Conservation (phyloP, 2,888 invertebrate species). For the Didymodactylos carnosus region DNA sequence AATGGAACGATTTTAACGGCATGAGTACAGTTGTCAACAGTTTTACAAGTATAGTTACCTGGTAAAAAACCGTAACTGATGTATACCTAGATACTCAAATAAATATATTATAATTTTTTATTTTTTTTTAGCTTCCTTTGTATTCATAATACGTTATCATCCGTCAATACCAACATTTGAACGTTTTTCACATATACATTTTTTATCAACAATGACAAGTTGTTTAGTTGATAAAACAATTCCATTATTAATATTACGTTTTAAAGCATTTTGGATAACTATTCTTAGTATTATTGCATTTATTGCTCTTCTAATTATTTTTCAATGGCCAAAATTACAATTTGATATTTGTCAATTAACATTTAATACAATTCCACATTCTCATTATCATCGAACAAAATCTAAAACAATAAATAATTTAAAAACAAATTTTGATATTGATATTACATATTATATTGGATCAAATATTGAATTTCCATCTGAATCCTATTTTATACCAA, state of each 20-base stretch:
- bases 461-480: neutral
- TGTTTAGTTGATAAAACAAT: neutral
- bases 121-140: neutral
- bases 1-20: too few relatives aligned
- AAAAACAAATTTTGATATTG: neutral
- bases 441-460: neutral
- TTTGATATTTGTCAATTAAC: neutral
- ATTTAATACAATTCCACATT: neutral
- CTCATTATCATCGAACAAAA: neutral
- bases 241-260: neutral
- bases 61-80: too few relatives aligned
- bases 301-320: neutral
- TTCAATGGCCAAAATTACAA: neutral
- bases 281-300: neutral
- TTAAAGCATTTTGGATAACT: neutral
- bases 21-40: too few relatives aligned
- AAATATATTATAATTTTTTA: too few relatives aligned
- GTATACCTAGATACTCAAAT: too few relatives aligned
- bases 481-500: neutral
- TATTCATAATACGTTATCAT: neutral
- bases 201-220: neutral
- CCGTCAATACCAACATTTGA: neutral
- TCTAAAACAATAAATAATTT: neutral
- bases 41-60: too few relatives aligned
- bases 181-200: neutral